Base-by-base conservation (phyloP, 2,888 invertebrate species). In the Leuctra nigra region DNA sequence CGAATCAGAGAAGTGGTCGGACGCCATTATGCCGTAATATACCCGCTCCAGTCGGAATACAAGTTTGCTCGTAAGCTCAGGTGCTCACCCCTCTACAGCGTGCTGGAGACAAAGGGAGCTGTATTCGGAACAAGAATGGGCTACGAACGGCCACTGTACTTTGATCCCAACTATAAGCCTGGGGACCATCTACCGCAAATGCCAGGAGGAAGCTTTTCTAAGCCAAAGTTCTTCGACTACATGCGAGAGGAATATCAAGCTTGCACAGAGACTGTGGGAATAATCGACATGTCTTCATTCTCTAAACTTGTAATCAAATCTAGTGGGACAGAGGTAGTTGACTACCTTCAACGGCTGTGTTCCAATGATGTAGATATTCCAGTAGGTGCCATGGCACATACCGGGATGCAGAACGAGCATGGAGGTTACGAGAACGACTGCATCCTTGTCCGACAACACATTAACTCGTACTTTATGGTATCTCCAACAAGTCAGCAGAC, bases 221-320 rank as follows among this genome's bases (percentile, higher is more conserved):
- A 84, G 66, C 86, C 86, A 4, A 74, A 74, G 57, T 87, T 85
- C 72, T 82, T 84, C 66, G 81, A 83, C 62, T 80, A 77, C 64
- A 82, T 86, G 69, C 75, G 76, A 62, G 78, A 82, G 64, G 87
- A 88, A 69, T 86, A 84, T 71, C 74, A 79, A 65, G 86, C 86
- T 1, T 87, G 87, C 67, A 72, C 83, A 53, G 84, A 86, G 71
- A 80, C 84, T n/a, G 86, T 87, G 41, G 86, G 85, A 53, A 77
- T 88, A 54, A 84, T 87, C 61, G 87, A 88, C 66, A 86, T 87
- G 83, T 85, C 86, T 38, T 85, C 85, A 3, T 87, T 87, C 72
- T 81, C 84, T 11, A 88, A 88, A 72, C 83, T 86, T 64, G 81
- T 85, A 72, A 78, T 87, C 52, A 80, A 79, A 81, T 82, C 82